Conservation (phyloP, 1,140 invertebrate species). For the Cherax destructor region DNA sequence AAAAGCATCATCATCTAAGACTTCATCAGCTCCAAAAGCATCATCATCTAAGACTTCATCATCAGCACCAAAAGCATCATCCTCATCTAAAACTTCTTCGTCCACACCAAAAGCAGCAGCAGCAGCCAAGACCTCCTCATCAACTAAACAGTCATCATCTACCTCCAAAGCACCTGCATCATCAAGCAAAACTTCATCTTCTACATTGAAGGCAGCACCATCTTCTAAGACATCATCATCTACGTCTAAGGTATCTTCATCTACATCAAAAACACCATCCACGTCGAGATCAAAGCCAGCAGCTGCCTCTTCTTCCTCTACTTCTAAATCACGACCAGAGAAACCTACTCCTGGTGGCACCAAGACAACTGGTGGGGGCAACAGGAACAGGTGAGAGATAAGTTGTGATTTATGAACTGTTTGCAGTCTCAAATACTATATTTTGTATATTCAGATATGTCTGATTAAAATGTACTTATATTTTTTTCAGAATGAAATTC, state of each 20-base stretch:
- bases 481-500: too few relatives aligned
- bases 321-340: not conserved
- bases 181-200: not conserved
- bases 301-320: not conserved
- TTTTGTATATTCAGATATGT: too few relatives aligned
- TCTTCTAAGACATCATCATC: conserved; percentile 10
- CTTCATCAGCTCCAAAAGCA: too few relatives aligned
- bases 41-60: not conserved
- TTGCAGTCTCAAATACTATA: too few relatives aligned
- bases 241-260: not conserved
- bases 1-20: too few relatives aligned
- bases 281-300: not conserved
- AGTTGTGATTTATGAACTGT: too few relatives aligned
- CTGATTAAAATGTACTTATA: too few relatives aligned
- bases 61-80: not conserved
- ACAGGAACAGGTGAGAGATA: not conserved
- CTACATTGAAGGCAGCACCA: not conserved
- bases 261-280: not conserved
- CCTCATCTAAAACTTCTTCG: not conserved
- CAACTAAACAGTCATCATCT: not conserved
- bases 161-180: not conserved
- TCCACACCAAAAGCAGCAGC: not conserved
- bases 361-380: not conserved
- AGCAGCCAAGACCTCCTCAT: not conserved
- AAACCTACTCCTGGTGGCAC: not conserved